Evolutionary conservation across 2,797 vertebrate genomes (phyloP).

Genomic region (Sus cebifrons): DNA sequence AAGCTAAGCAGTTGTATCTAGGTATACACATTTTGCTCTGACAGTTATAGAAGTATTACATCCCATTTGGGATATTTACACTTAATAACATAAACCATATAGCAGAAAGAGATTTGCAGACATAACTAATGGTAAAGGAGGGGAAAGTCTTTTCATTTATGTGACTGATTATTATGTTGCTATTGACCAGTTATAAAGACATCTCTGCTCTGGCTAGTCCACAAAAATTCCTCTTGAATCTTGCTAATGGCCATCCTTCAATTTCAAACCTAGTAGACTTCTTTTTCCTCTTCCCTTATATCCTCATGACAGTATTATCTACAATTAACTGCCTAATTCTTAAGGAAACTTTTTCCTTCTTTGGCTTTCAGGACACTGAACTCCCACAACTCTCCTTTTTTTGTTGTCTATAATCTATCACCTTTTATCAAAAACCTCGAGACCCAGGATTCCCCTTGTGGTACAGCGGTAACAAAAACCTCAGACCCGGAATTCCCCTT

Average conservation of each 20-base stretch:
- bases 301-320: conserved; percentile 11
- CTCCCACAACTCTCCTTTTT: background rate
- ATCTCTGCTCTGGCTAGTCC: background rate
- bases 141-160: conserved; percentile 31
- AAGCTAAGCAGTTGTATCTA: background rate
- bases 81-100: conserved; percentile 1
- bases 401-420: background rate
- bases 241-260: background rate
- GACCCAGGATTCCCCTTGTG: too few species aligned
- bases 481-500: too few species aligned
- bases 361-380: background rate
- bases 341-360: conserved; percentile 3
- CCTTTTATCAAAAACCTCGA: background rate
- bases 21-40: background rate
- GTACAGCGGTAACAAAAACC: background rate
- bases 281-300: conserved; percentile 1
- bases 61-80: background rate
- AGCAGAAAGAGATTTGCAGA: background rate
- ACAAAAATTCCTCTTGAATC: background rate
- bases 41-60: background rate
- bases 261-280: conserved; percentile 9
- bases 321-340: background rate
- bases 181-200: background rate
- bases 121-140: background rate
- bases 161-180: background rate